phyloP scores from a whole-genome alignment of 2,113 vertebrate genomes.

The Nycticebus coucang region DNA sequence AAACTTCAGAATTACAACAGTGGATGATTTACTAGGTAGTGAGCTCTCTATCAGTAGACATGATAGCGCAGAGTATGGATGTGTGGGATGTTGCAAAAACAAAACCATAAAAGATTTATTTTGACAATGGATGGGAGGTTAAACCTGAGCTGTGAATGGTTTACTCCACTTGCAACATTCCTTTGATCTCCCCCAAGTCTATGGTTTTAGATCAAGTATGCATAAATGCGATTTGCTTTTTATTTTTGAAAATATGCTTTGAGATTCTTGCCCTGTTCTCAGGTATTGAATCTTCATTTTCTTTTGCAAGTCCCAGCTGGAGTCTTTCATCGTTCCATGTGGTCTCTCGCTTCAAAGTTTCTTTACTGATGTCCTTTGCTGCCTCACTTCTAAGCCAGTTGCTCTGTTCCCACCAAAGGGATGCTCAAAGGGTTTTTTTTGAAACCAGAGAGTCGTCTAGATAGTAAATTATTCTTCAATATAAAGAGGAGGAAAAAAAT shows the following conservation, averaged over 20 bases:
- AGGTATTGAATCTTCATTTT: background rate
- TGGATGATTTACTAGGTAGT: background rate
- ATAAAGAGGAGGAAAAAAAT: background rate
- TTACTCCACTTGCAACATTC: too few relatives aligned
- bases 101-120: background rate
- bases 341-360: background rate
- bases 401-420: background rate
- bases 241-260: background rate
- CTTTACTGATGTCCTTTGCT: background rate
- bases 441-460: background rate
- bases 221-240: background rate
- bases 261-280: background rate
- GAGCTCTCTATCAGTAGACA: background rate
- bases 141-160: background rate
- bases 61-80: background rate
- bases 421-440: slow-evolving; percentile 4
- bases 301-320: background rate
- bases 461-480: background rate
- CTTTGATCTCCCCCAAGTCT: background rate
- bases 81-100: background rate
- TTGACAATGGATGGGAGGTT: background rate
- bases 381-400: slow-evolving; percentile 3
- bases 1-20: background rate
- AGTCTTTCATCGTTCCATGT: background rate
- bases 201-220: background rate